Base-by-base conservation (phyloP, 2,113 vertebrate genomes). In the Ciconia stormi region DNA sequence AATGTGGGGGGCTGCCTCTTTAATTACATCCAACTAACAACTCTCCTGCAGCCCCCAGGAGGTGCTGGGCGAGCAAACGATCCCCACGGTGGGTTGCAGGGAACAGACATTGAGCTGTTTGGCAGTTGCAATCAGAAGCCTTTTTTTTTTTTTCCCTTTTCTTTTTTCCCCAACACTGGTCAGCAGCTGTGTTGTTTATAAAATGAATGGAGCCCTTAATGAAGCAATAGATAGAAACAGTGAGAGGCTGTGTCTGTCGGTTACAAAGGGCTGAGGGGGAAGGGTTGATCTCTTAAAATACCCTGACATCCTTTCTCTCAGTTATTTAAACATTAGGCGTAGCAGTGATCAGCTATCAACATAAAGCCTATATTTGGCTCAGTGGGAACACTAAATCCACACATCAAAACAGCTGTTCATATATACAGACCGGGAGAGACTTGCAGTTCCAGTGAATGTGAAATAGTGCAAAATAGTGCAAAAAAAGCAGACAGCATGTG, bases 151-250 rank as follows among this genome's bases (percentile, higher is more conserved):
- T 11, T 2, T 61, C 56, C 8, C 7, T 66, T 67, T 34, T 23
- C 30, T 32, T 71, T 76, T 40, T 20, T 20, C 16, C 71, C 36
- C 21, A 72, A 16, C 34, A 5, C 84, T 67, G 94, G 84, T 94
- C 95, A 95, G 91, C 93, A 96, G 91, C 89, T 96, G 95, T 95
- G 91, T 92, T 96, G 88, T 96, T 97, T 84, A 55, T 81, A 62
- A 92, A 97, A 97, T 97, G 97, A 97, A 97, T 97, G 65, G 88
- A 95, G 69, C 80, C 90, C 83, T 96, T 95, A 93, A 97, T 90
- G 86, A 95, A 95, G 90, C 86, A 89, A 95, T 10, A 82, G 63
- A 66, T 47, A 87, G 89, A 87, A 97, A 97, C 92, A 94, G 73
- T 58, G 90, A 91, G 49, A 91, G 53, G 44, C 94, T 89, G 81